Base-by-base conservation (phyloP, 2,113 vertebrate species). In the Cryptoleucopteryx plumbea region DNA sequence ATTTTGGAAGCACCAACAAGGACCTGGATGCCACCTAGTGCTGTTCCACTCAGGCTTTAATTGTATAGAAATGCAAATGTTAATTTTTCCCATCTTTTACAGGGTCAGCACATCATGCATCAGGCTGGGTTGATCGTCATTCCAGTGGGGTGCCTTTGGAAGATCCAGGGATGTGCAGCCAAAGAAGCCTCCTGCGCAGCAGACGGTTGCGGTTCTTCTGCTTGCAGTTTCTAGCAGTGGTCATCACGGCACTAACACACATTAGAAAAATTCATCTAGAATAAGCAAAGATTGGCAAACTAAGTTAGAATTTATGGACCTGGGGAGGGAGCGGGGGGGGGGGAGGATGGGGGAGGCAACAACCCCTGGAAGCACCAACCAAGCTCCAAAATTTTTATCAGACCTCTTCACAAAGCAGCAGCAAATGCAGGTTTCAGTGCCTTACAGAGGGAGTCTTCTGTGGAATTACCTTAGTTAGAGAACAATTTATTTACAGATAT, bases 271-370 rank as follows among this genome's bases (percentile, higher is more conserved):
- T n/a, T 32, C 7, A n/a, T 53, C 58, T 79, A 26, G 11, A 58
- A 82, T 34, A 71, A 91, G 59, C 48, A 90, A 55, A 81, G 36
- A 58, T 13, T 26, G 9, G 45, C 59, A 91, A 88, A 81, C 14
- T 31, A 62, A 38, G 47, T 34, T 52, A 67, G 48, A 72, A 73
- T 70, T 67, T 48, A 61, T 58, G 48, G 25, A 53, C n/a, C 47
- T n/a, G n/a, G n/a, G n/a, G n/a, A n/a, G n/a, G n/a, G n/a, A n/a
- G n/a, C n/a, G n/a, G n/a, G n/a, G 13, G 17, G 38, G 38, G 38
- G 23, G 11, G 12, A 14, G 23, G 48, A 50, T 26, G 10, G 6
- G 32, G 31, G 16, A 11, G 11, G 8, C 0, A 0, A 29, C 26
- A 40, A 42, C 17, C 16, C 23, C 80, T 20, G 11, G 34, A 80